A percentile compares a stretch with the other conserved stretches of the same genome.
phyloP scores from a whole-genome alignment of 2,797 vertebrate species.

The Uromys caudimaculatus region DNA sequence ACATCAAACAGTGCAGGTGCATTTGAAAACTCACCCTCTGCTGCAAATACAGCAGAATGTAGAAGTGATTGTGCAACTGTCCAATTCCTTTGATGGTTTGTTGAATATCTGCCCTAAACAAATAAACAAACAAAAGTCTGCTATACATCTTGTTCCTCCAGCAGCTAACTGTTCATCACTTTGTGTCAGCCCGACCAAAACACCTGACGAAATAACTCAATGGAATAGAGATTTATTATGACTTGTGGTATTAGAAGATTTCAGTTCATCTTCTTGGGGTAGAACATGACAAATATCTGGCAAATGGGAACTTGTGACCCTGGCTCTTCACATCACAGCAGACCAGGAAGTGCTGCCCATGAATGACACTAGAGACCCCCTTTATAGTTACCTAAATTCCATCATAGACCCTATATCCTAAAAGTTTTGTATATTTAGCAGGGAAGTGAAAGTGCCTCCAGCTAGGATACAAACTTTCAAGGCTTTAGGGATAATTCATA shows the following conservation, averaged over 20 bases:
- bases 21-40: conserved; percentile 39
- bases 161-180: background rate
- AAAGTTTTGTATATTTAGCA: too few relatives aligned
- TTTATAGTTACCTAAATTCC: background rate
- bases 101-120: background rate
- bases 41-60: conserved; percentile 33
- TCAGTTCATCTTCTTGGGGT: background rate
- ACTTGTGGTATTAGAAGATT: background rate
- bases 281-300: background rate
- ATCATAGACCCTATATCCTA: background rate
- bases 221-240: background rate
- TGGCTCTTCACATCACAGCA: background rate
- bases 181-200: background rate
- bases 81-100: background rate
- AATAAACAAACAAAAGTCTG: background rate
- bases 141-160: background rate
- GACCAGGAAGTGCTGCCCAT: background rate
- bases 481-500: background rate
- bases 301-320: background rate
- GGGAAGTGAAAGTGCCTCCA: background rate
- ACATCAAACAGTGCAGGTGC: conserved; percentile 71
- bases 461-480: background rate
- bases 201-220: background rate
- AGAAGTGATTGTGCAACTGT: background rate
- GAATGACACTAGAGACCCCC: background rate